Percentiles rank a stretch among this genome's conserved stretches.
These are phyloP conservation scores for Trichoplusia ni DNA, from an alignment of 1,140 invertebrate species.

Conservation along the genomic window DNA sequence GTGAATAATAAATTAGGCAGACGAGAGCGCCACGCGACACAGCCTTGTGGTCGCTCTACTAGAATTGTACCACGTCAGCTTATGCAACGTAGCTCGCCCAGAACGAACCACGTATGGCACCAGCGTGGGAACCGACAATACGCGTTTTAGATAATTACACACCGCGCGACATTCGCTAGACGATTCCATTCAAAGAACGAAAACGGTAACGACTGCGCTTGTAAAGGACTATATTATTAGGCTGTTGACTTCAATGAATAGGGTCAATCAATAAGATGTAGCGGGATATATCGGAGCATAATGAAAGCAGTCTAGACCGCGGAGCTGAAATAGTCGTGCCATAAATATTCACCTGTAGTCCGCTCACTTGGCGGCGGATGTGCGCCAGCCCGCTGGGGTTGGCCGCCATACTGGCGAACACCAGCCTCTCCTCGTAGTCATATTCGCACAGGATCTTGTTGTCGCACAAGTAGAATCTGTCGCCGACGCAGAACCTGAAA, in stretches of 20 bases:
- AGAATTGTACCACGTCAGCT: conserved; percentile 59
- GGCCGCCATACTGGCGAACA: conserved; percentile 94
- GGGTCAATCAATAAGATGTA: conserved; percentile 35
- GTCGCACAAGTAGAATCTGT: conserved; percentile 95
- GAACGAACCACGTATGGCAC: conserved; percentile 3
- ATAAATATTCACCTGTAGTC: conserved; percentile 84
- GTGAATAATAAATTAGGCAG: conserved; percentile 26
- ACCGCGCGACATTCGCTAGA: not conserved
- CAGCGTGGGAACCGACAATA: conserved; percentile 32
- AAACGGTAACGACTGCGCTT: not conserved
- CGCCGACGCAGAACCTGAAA: conserved; percentile 96
- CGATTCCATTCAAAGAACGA: not conserved
- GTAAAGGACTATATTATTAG: conserved; percentile 12
- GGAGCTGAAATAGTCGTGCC: conserved; percentile 32
- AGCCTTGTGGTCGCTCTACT: conserved; percentile 34
- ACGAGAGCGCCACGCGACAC: conserved; percentile 10
- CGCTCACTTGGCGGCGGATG: conserved; percentile 92
- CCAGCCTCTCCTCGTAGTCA: conserved; percentile 95
- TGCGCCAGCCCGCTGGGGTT: conserved; percentile 93
- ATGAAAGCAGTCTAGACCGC: conserved; percentile 37
- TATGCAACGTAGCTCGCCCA: conserved; percentile 31
- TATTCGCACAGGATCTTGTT: conserved; percentile 97
- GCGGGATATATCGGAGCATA: conserved; percentile 29
- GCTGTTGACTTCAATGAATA: conserved; percentile 30
- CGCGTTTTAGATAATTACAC: conserved; percentile 16